Evolutionary conservation across 2,113 vertebrate species (phyloP).

Genomic region (Petaurus breviceps): DNA sequence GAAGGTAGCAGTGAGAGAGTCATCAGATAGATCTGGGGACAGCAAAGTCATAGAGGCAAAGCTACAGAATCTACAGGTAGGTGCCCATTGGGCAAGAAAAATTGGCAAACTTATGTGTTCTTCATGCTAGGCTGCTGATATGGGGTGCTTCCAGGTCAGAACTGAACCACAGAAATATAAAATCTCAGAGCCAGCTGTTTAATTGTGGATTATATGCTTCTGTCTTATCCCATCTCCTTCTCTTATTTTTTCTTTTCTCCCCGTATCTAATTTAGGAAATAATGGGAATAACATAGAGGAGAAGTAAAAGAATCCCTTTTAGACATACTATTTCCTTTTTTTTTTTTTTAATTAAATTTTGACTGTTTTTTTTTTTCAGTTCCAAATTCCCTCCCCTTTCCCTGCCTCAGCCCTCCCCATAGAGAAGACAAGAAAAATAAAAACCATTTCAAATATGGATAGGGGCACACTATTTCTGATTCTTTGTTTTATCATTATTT

Average conservation of each 20-base stretch:
- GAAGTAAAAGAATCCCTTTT: background rate
- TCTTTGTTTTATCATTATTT: background rate
- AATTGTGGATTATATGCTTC: background rate
- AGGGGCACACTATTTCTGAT: background rate
- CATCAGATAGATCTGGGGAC: slow-evolving; percentile 89
- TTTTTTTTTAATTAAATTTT: background rate
- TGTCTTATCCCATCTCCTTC: background rate
- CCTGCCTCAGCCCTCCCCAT: background rate
- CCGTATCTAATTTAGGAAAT: slow-evolving; percentile 5
- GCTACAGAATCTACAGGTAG: slow-evolving; percentile 91
- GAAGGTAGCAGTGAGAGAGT: slow-evolving; percentile 87
- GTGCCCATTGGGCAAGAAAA: background rate
- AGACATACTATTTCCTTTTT: background rate
- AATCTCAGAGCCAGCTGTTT: background rate
- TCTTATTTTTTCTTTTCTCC: background rate
- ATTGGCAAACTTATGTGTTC: rapidly evolving
- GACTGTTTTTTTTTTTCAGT: background rate
- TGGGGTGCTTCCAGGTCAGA: background rate
- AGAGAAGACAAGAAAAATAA: slow-evolving; percentile 7
- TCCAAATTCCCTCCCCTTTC: background rate
- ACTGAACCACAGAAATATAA: background rate
- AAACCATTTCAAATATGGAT: slow-evolving; percentile 16
- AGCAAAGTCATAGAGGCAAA: slow-evolving; percentile 86
- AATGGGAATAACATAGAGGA: background rate
- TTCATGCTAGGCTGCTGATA: background rate